Evolutionary conservation across 1,140 invertebrate species (phyloP).

Genomic region (Vollenhovia emeryi): DNA sequence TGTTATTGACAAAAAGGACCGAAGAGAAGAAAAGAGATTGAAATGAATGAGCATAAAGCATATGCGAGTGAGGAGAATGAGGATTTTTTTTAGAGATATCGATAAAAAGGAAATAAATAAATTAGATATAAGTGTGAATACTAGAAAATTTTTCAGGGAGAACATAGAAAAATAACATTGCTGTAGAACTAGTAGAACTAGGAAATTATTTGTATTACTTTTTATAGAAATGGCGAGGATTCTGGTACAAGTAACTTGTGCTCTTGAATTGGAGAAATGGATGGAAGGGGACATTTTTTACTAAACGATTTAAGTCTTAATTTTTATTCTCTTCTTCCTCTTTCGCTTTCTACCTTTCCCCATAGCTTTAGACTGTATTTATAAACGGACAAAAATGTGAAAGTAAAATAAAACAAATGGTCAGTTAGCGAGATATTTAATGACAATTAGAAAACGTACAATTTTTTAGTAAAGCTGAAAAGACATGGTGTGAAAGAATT

Average conservation of each 20-base stretch:
- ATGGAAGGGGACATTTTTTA: neutral
- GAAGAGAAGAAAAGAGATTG: neutral
- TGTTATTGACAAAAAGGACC: neutral
- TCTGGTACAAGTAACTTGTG: no score
- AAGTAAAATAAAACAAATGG: neutral
- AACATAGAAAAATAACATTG: neutral
- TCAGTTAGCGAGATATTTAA: no score
- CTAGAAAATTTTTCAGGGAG: neutral
- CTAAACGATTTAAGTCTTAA: neutral
- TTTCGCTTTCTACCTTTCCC: neutral
- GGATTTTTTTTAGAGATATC: neutral
- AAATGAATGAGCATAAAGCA: neutral
- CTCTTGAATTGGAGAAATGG: neutral
- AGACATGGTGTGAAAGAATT: neutral
- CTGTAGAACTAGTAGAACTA: neutral
- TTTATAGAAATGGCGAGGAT: neutral
- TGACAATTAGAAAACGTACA: neutral
- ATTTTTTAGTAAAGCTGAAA: neutral
- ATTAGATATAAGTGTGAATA: neutral
- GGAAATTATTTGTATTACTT: constrained; percentile 5
- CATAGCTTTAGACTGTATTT: neutral
- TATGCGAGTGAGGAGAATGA: neutral
- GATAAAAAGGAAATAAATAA: neutral
- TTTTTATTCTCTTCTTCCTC: neutral
- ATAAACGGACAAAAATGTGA: neutral